Base-by-base conservation (phyloP, 2,113 vertebrate species). In the Ailuropoda melanoleuca region DNA sequence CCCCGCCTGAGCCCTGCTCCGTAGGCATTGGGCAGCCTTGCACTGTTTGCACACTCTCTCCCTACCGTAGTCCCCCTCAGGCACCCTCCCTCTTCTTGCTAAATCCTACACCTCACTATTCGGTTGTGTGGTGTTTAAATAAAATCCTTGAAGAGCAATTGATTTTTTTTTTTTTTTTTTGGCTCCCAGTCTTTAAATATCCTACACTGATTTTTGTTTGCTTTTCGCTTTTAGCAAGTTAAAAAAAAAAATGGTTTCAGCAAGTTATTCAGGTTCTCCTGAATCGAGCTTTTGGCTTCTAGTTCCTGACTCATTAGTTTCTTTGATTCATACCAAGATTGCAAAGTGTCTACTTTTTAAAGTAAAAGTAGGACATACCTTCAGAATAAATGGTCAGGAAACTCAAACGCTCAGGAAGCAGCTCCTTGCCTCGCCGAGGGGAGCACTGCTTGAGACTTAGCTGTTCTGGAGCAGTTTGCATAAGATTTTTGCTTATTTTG, bases 291-390 rank as follows among this genome's bases (percentile, higher is more conserved):
- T 95, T 85, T 93, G 60, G 37, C 74, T 95, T 95, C 34, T 12
- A 66, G 18, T 88, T 81, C 53, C 90, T 84, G 70, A 72, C 21
- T 13, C 14, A 37, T 37, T 81, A 11, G 14, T 77, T 87, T 92
- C 21, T 86, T 94, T 95, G 34, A 90, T 96, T 81, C 39, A 77
- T 82, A 77, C 15, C 17, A 93, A 29, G 31, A 97, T 58, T 85
- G 31, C 18, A 85, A 64, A 83, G 8, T 80, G 29, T 1, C n/a
- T 86, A 7, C 8, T 93, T 90, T 86, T 74, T 26, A 84, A 96
- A 46, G 24, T 31, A 91, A 19, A 4, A 48, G 6, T 64, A 88
- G 62, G 39, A 50, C 6, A 37, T 46, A 37, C 26, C 37, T 86
- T 94, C 23, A 95, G 78, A 85, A 31, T 96, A 86, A 48, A 62